These are phyloP conservation scores for Conger conger DNA, from an alignment of 2,113 vertebrate species.

Conservation along the genomic window DNA sequence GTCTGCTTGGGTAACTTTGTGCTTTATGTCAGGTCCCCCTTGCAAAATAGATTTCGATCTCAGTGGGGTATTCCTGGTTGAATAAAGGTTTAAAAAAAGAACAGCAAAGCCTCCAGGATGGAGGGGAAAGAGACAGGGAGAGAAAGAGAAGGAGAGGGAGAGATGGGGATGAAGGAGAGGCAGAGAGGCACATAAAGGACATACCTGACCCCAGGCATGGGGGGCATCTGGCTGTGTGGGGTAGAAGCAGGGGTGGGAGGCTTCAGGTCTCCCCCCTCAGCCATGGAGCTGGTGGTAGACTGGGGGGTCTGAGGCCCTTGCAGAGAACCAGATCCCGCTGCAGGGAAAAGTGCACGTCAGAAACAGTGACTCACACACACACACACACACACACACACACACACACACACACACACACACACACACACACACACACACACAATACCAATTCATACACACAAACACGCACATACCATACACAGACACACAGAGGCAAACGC, in stretches of 20 bases:
- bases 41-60: too few relatives aligned
- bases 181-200: neutral
- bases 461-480: too few relatives aligned
- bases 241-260: constrained; percentile 97
- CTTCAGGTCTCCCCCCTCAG: constrained; percentile 95
- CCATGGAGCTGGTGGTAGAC: constrained; percentile 98
- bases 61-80: too few relatives aligned
- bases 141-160: too few relatives aligned
- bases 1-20: too few relatives aligned
- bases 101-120: neutral
- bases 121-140: too few relatives aligned
- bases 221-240: constrained; percentile 93
- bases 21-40: too few relatives aligned
- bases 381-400: neutral
- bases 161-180: neutral
- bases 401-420: neutral
- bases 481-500: neutral
- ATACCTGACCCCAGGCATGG: constrained; percentile 92
- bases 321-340: constrained; percentile 96
- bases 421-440: neutral
- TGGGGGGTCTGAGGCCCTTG: constrained; percentile 98
- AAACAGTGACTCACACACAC: constrained; percentile 25
- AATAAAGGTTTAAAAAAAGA: too few relatives aligned
- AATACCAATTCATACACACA: too few relatives aligned
- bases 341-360: neutral